Percentiles rank a stretch among this genome's conserved stretches.
Evolutionary conservation across 2,113 vertebrate species (phyloP).

Genomic region (Melanocharis versteri): DNA sequence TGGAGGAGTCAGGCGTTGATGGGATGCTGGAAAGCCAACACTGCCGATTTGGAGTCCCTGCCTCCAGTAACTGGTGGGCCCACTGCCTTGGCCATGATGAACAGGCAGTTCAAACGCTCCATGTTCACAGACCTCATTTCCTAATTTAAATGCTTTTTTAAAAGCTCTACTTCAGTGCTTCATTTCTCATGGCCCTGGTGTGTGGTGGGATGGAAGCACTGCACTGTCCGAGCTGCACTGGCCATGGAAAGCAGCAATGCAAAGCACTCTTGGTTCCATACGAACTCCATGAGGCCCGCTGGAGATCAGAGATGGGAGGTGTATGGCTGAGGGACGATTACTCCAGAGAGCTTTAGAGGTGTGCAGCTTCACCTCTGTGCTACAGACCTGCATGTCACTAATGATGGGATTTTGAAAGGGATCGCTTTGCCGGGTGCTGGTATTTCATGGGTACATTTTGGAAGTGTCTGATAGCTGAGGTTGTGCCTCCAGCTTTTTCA

Average conservation of each 20-base stretch:
- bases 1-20: constrained; percentile 20
- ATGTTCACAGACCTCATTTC: constrained; percentile 4
- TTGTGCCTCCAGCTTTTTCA: background rate
- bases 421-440: background rate
- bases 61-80: background rate
- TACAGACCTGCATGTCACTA: background rate
- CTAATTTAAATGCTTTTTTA: background rate
- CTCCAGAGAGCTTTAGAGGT: background rate
- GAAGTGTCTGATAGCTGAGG: background rate
- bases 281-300: background rate
- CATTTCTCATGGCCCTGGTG: background rate
- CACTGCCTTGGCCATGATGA: background rate
- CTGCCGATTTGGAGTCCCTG: background rate
- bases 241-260: background rate
- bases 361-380: background rate
- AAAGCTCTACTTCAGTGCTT: background rate
- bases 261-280: background rate
- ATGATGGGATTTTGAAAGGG: background rate
- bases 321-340: background rate
- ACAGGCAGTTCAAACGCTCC: background rate
- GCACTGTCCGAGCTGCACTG: accelerated
- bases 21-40: background rate
- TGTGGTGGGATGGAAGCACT: background rate
- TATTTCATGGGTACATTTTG: background rate
- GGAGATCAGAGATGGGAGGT: background rate